These are phyloP conservation scores for Eudemis profundana DNA, from an alignment of 2,888 invertebrate species.

Conservation along the genomic window DNA sequence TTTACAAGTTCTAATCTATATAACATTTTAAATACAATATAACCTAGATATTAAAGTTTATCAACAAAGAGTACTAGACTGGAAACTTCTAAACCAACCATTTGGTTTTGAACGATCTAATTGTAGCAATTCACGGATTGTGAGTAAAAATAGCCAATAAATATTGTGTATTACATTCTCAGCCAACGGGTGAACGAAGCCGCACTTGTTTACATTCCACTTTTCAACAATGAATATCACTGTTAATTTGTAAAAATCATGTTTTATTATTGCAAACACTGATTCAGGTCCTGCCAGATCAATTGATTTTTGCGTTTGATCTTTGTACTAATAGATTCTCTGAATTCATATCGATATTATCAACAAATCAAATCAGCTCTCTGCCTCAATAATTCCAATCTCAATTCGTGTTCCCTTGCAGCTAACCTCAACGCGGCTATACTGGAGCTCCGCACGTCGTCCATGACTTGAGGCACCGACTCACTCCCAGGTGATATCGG, in stretches of 20 bases:
- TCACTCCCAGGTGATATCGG: constrained; percentile 82
- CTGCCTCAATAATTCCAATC: constrained; percentile 92
- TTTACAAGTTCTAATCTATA: constrained; percentile 23
- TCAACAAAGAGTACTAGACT: not conserved
- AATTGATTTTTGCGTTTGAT: too few species aligned
- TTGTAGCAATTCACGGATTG: too few species aligned
- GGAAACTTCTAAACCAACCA: too few species aligned
- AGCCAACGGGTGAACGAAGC: too few species aligned
- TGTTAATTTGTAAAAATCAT: too few species aligned
- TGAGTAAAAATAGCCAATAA: too few species aligned
- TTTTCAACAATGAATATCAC: too few species aligned
- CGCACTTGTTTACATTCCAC: too few species aligned
- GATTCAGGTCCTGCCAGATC: too few species aligned
- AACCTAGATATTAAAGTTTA: not conserved
- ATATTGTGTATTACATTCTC: too few species aligned
- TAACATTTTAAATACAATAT: not conserved
- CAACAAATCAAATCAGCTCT: constrained; percentile 84
- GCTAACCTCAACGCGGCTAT: constrained; percentile 94
- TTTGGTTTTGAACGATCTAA: too few species aligned
- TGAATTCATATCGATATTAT: constrained; percentile 43
- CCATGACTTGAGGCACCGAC: constrained; percentile 79
- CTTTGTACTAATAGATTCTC: not conserved
- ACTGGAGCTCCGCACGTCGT: constrained; percentile 93
- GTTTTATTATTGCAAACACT: too few species aligned
- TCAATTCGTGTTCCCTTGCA: constrained; percentile 94